Base-by-base conservation (phyloP, 1,140 invertebrate genomes). In the Drosophila trapezifrons region DNA sequence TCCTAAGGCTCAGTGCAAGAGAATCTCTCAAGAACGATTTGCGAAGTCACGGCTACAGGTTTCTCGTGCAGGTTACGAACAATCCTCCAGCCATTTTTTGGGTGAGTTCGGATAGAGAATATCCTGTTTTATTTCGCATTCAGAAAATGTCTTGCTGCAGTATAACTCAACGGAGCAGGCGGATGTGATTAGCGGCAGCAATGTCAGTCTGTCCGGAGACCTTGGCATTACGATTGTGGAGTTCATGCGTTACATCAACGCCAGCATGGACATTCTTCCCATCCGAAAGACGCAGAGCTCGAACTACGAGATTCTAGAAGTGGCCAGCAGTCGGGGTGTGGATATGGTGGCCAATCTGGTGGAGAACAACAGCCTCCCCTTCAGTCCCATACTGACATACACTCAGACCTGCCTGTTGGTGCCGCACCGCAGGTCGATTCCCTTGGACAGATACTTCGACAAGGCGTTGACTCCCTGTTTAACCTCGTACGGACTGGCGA, bases 341-440 rank as follows among this genome's bases (percentile, higher is more conserved):
- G 71, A 57, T 2, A 4, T 75, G 1, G 46, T 8, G 8, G 51
- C 40, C 12, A 67, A 76, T 35, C 1, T 67, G 3, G 42, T 75
- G 32, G 17, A 18, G 13, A 20, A 47, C 20, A 0, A 54, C 15
- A 32, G 13, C 10, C n/a, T 65, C 2, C 1, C 3, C 0, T 9
- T 4, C 6, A 46, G 38, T 13, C 20, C 37, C 7, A 4, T 43
- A 12, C 4, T 75, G 9, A 1, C 25, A 3, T n/a, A 32, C 0
- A 10, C 45, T 0, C 22, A 40, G 15, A 22, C 32, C 2, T 76
- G 74, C 10, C 18, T 76, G 8, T 0, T 56, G 9, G 40, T 76
- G 2, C 37, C 74, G 0, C 12, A 32, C 40, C 27, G 25, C 15
- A 13, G 52, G 1, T 10, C 7, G 12, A 2, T 27, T 17, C 29